Conservation (phyloP, 2,888 invertebrate genomes). For the Allygus modestus region DNA sequence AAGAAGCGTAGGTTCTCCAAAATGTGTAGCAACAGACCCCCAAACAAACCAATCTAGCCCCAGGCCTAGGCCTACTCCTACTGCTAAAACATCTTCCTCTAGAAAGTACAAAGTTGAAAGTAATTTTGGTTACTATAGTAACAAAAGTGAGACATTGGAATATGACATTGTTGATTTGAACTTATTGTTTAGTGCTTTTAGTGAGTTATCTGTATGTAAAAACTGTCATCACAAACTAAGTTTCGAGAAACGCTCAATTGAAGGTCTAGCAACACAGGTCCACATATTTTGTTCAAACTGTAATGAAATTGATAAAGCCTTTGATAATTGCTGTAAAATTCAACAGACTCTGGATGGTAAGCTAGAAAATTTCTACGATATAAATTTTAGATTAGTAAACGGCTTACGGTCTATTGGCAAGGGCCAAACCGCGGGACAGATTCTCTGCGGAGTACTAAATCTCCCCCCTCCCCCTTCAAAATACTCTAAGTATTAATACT, state of each 20-base stretch:
- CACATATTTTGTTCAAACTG: conserved; percentile 47
- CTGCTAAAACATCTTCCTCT: conserved; percentile 55
- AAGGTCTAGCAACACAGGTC: conserved; percentile 59
- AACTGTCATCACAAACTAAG: conserved; percentile 44
- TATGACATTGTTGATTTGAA: conserved; percentile 60
- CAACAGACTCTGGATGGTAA: conserved; percentile 11
- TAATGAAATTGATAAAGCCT: conserved; percentile 39
- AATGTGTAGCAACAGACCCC: conserved; percentile 25
- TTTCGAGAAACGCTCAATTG: conserved; percentile 47
- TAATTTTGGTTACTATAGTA: conserved; percentile 58
- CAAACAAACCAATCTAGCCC: conserved; percentile 11
- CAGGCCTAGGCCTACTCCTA: conserved; percentile 27
- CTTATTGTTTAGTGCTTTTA: conserved; percentile 22
- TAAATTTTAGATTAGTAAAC: conserved; percentile 54
- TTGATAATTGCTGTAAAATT: conserved; percentile 40
- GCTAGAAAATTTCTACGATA: conserved; percentile 46
- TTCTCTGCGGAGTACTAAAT: conserved; percentile 57
- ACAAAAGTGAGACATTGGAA: conserved; percentile 20
- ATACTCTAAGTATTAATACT: conserved; percentile 46
- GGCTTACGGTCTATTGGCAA: conserved; percentile 56
- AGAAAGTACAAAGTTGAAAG: conserved; percentile 24
- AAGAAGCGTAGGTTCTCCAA: conserved; percentile 20
- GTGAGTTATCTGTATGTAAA: conserved; percentile 49
- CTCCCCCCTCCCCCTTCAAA: conserved; percentile 51
- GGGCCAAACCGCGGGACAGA: conserved; percentile 58